phyloP scores from a whole-genome alignment of 1,140 invertebrate genomes.

The Oncopodura yosiiana region DNA sequence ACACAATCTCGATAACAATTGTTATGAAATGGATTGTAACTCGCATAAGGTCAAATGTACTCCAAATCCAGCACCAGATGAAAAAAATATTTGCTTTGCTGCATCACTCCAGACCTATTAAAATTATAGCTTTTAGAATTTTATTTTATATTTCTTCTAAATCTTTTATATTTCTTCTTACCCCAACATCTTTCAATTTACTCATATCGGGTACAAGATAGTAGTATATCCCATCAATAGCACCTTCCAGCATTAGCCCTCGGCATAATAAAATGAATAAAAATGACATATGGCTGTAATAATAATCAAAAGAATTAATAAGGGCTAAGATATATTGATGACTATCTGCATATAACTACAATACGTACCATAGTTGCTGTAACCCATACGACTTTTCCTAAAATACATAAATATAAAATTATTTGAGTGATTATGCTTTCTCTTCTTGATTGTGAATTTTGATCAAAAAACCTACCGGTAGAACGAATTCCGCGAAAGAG shows the following conservation, averaged over 20 bases:
- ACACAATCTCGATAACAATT: constrained; percentile 69
- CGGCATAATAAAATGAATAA: constrained; percentile 59
- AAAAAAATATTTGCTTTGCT: constrained; percentile 83
- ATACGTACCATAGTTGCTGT: too few relatives aligned
- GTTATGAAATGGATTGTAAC: constrained; percentile 78
- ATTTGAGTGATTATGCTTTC: background rate
- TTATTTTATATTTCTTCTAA: too few relatives aligned
- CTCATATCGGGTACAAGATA: constrained; percentile 44
- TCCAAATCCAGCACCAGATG: constrained; percentile 82
- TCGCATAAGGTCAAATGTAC: constrained; percentile 79
- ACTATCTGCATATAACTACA: too few relatives aligned
- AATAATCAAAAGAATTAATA: too few relatives aligned
- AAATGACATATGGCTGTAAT: constrained; percentile 64
- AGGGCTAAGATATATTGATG: too few relatives aligned
- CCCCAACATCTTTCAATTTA: constrained; percentile 40
- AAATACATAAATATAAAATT: constrained; percentile 12
- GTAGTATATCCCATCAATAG: constrained; percentile 42
- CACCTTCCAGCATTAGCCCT: constrained; percentile 53
- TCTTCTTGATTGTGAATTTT: background rate
- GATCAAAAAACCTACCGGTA: constrained; percentile 18
- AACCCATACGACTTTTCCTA: constrained; percentile 68
- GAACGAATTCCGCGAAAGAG: constrained; percentile 32
- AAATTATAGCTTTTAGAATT: constrained; percentile 10
- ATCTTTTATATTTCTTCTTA: too few relatives aligned
- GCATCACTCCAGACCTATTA: constrained; percentile 82